Conservation (phyloP, 2,113 vertebrate genomes). For the Gavialis gangeticus region DNA sequence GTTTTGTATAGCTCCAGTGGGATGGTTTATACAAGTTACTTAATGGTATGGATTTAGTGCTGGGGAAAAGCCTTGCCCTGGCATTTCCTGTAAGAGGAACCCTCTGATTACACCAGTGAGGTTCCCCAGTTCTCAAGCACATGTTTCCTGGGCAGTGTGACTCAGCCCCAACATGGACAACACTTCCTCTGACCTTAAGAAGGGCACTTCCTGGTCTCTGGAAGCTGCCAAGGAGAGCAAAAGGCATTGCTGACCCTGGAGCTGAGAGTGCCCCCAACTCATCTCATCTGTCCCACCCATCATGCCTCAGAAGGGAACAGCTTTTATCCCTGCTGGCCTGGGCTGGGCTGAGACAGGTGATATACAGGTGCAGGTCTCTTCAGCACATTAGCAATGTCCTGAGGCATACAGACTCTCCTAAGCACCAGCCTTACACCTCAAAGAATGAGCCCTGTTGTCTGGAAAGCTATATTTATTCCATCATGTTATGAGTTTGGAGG, state of each 20-base stretch:
- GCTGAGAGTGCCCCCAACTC: background rate
- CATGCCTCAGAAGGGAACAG: background rate
- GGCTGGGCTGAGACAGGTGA: background rate
- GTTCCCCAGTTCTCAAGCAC: background rate
- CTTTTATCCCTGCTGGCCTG: background rate
- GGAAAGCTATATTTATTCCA: background rate
- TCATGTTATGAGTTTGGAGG: background rate
- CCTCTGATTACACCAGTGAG: fast-evolving
- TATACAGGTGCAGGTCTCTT: background rate
- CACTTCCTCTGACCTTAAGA: background rate
- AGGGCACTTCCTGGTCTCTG: background rate
- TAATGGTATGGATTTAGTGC: background rate
- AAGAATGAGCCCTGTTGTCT: background rate
- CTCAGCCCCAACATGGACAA: background rate
- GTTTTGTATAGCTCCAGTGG: background rate
- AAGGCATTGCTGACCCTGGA: background rate
- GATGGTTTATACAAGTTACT: fast-evolving
- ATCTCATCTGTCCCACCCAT: background rate
- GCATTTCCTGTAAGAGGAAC: background rate
- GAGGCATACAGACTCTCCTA: background rate
- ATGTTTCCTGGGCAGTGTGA: background rate
- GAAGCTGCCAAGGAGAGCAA: background rate
- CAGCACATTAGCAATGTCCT: background rate
- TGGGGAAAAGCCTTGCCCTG: background rate
- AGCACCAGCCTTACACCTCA: background rate